These are phyloP conservation scores for Bucorvus abyssinicus DNA, from an alignment of 2,797 vertebrate species.

Conservation along the genomic window DNA sequence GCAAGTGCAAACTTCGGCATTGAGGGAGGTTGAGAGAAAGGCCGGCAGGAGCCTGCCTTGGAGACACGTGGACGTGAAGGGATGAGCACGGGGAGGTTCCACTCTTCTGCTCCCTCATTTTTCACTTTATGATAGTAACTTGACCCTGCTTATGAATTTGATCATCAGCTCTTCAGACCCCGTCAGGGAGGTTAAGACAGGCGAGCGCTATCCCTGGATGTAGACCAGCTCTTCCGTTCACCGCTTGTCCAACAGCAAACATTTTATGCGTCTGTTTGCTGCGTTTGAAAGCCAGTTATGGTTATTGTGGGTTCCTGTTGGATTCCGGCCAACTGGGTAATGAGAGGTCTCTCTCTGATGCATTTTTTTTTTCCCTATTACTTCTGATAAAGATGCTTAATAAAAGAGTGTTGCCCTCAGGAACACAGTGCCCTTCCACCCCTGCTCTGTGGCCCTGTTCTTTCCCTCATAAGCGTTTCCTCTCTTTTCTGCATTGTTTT, in stretches of 20 bases:
- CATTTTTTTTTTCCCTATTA: background rate
- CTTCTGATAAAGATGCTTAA: background rate
- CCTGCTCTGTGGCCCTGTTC: background rate
- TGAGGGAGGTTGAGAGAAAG: rapidly evolving
- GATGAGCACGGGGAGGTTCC: background rate
- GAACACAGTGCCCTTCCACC: background rate
- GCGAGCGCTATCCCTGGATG: background rate
- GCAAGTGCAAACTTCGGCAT: background rate
- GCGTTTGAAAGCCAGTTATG: background rate
- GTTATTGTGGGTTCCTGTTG: background rate
- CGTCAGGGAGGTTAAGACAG: background rate
- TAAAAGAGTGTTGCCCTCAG: background rate
- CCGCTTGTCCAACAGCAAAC: background rate
- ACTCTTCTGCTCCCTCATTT: rapidly evolving
- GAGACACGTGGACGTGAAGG: rapidly evolving
- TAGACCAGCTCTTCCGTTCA: background rate
- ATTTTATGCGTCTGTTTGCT: background rate
- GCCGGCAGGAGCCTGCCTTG: background rate
- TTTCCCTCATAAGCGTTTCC: background rate
- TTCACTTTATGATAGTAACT: background rate
- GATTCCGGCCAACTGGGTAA: background rate
- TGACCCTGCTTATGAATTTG: background rate
- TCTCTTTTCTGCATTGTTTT: background rate
- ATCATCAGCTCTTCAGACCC: background rate
- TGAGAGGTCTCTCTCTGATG: background rate